Percentiles rank a stretch among this genome's conserved stretches.
These are phyloP conservation scores for Calcarius lapponicus DNA, from an alignment of 2,797 vertebrate species.

Conservation along the genomic window DNA sequence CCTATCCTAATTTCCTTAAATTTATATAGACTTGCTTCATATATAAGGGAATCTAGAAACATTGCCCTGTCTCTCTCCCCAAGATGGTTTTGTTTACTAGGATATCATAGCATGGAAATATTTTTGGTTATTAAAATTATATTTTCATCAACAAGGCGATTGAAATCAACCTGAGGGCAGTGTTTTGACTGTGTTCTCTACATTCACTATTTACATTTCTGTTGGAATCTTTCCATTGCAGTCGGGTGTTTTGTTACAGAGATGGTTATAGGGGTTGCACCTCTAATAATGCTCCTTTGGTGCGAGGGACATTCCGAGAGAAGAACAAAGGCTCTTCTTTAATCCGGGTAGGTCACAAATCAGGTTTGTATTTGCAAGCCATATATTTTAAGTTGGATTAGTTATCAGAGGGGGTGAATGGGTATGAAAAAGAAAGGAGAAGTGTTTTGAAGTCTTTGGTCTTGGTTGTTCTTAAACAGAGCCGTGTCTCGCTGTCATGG, in stretches of 20 bases:
- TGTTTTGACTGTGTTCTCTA: background rate
- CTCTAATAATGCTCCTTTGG: background rate
- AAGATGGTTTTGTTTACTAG: background rate
- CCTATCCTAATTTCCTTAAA: background rate
- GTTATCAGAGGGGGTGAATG: background rate
- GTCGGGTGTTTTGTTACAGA: background rate
- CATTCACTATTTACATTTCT: background rate
- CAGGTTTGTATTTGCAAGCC: background rate
- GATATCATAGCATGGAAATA: background rate
- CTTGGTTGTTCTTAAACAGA: constrained; percentile 8
- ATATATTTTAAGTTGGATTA: constrained; percentile 26
- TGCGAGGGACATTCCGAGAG: background rate
- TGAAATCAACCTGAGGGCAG: background rate
- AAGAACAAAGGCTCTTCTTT: background rate
- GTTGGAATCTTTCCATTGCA: background rate
- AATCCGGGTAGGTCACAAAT: background rate
- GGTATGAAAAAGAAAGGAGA: background rate
- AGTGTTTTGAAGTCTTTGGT: constrained; percentile 49
- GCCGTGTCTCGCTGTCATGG: background rate
- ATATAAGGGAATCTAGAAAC: background rate
- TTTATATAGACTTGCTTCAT: background rate
- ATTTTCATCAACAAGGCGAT: background rate
- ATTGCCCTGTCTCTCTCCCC: background rate
- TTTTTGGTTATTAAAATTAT: background rate
- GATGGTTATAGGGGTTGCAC: background rate